Percentiles rank a stretch among this genome's conserved stretches.
These are phyloP conservation scores for Limulus polyphemus DNA, from an alignment of 2,888 invertebrate species.

Conservation along the genomic window DNA sequence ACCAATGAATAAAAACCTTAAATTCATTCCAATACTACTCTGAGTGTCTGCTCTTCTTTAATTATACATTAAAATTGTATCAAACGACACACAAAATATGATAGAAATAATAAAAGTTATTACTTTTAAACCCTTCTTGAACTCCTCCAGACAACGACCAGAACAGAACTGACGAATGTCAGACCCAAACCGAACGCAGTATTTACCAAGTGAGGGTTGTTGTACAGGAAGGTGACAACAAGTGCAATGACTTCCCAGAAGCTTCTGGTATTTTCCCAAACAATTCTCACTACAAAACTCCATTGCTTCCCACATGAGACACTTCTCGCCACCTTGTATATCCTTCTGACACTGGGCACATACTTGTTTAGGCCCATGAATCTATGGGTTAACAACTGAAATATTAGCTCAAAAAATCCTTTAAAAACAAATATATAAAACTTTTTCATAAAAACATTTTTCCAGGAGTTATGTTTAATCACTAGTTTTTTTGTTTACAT, in stretches of 20 bases:
- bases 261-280: constrained; percentile 62
- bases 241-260: constrained; percentile 61
- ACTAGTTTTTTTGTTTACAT: too few species aligned
- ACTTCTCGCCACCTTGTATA: constrained; percentile 24
- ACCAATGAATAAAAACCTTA: too few species aligned
- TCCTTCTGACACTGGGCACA: constrained; percentile 26
- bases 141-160: constrained; percentile 69
- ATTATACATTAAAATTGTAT: too few species aligned
- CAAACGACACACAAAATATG: not conserved
- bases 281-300: constrained; percentile 84
- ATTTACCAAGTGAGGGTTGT: constrained; percentile 70
- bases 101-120: not conserved
- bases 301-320: constrained; percentile 68
- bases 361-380: constrained; percentile 20
- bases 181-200: constrained; percentile 81
- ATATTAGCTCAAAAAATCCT: too few species aligned
- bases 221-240: constrained; percentile 66
- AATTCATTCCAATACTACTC: too few species aligned
- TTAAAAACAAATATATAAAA: too few species aligned
- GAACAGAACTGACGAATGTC: constrained; percentile 87
- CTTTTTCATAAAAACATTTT: too few species aligned
- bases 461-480: too few species aligned
- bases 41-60: too few species aligned
- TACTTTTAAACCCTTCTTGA: constrained; percentile 66
- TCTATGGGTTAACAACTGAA: not conserved